Conservation (phyloP, 2,888 invertebrate genomes). For the Chaitophorus viminalis region DNA sequence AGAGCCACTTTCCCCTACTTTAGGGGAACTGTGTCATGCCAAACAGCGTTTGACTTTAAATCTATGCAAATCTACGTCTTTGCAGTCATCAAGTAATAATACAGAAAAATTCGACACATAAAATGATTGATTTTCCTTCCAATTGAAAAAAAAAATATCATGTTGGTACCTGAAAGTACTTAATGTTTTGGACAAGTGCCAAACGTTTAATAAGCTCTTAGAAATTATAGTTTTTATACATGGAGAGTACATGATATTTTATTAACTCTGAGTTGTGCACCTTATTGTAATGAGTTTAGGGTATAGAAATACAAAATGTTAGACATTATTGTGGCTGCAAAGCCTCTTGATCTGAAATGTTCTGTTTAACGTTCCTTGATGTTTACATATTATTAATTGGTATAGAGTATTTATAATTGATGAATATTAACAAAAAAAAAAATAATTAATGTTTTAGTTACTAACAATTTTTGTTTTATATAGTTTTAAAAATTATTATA, state of each 20-base stretch:
- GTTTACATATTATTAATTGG: slow-evolving; percentile 45
- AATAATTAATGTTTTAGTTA: slow-evolving; percentile 47
- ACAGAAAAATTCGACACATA: slow-evolving; percentile 22
- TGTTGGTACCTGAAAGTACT: background rate
- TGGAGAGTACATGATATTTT: background rate
- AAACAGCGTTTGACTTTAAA: slow-evolving; percentile 78
- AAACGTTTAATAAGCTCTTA: slow-evolving; percentile 20
- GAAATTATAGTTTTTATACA: slow-evolving; percentile 9
- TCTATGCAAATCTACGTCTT: slow-evolving; percentile 66
- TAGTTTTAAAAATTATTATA: slow-evolving; percentile 44
- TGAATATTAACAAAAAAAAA: slow-evolving; percentile 41
- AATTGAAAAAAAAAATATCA: background rate
- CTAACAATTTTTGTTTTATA: slow-evolving; percentile 39
- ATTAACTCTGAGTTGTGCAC: background rate
- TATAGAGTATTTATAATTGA: background rate
- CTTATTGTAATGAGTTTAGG: background rate
- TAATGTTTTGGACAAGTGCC: slow-evolving; percentile 35
- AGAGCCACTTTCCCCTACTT: slow-evolving; percentile 65
- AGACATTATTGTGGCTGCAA: background rate
- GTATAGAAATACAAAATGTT: background rate
- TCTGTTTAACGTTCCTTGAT: slow-evolving; percentile 61
- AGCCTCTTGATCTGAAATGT: slow-evolving; percentile 48
- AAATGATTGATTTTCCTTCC: background rate
- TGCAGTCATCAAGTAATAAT: slow-evolving; percentile 10
- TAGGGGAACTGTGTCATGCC: slow-evolving; percentile 80